phyloP scores from a whole-genome alignment of 2,113 vertebrate genomes.

The Sporophila hypoxantha region DNA sequence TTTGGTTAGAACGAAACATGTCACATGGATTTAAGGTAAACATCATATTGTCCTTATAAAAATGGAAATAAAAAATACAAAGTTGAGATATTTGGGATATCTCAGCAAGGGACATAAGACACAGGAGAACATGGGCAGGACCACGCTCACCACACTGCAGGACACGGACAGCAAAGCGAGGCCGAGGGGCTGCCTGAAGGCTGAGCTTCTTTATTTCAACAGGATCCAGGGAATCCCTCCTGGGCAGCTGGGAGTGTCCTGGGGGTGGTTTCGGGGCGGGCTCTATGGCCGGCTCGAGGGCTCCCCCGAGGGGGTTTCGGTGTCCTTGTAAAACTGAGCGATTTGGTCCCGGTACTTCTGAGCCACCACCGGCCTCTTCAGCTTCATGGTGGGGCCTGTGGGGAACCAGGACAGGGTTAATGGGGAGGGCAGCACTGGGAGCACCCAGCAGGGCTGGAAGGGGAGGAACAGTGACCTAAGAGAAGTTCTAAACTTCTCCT shows the following conservation, averaged over 20 bases:
- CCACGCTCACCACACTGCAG: background rate
- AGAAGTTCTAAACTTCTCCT: background rate
- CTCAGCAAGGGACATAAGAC: background rate
- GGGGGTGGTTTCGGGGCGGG: background rate
- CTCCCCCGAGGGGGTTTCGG: background rate
- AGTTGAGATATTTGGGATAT: background rate
- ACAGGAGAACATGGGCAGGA: background rate
- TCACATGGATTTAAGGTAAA: background rate
- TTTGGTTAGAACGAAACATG: background rate
- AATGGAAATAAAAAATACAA: background rate
- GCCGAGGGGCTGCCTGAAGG: background rate
- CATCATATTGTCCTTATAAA: background rate
- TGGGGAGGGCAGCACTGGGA: accelerated
- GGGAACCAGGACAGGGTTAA: accelerated
- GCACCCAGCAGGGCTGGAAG: background rate
- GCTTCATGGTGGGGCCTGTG: constrained; percentile 87
- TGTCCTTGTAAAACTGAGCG: constrained; percentile 75
- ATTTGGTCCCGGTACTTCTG: constrained; percentile 84
- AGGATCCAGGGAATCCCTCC: background rate
- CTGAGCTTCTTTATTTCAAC: background rate
- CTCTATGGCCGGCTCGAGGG: background rate
- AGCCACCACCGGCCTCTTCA: constrained; percentile 74
- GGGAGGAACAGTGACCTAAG: background rate
- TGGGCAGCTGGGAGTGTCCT: background rate
- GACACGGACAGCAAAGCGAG: accelerated